phyloP scores from a whole-genome alignment of 1,140 invertebrate genomes.

The Monomorium pharaonis region DNA sequence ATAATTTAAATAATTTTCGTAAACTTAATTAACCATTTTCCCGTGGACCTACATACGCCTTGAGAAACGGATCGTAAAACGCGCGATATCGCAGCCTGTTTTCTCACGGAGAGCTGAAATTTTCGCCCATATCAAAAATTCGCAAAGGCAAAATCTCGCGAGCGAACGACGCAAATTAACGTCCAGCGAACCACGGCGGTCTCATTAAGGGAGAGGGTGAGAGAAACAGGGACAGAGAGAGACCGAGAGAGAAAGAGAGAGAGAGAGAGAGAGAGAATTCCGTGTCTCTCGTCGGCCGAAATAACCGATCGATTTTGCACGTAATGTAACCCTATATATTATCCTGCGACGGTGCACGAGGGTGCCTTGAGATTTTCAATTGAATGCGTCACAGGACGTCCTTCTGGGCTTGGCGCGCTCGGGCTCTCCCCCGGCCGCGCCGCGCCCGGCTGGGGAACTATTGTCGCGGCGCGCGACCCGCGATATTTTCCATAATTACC shows the following conservation, averaged over 20 bases:
- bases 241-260: conserved; percentile 12
- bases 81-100: not conserved
- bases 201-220: conserved; percentile 26
- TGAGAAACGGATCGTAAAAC: not conserved
- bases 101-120: not conserved
- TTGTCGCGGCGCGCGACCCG: conserved; percentile 53
- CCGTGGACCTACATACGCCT: not conserved
- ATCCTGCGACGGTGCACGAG: conserved; percentile 74
- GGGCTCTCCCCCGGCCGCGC: conserved; percentile 73
- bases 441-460: conserved; percentile 38
- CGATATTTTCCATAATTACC: conserved; percentile 72
- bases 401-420: conserved; percentile 78
- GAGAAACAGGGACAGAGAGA: not conserved
- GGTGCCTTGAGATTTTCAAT: conserved; percentile 84
- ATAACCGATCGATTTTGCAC: conserved; percentile 72
- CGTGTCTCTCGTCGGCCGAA: conserved; percentile 59
- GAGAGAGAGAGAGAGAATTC: conserved; percentile 43
- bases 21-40: not conserved
- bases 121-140: conserved; percentile 9
- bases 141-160: conserved; percentile 35
- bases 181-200: conserved; percentile 17
- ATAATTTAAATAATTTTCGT: conserved; percentile 2
- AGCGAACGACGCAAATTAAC: conserved; percentile 34
- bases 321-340: conserved; percentile 75
- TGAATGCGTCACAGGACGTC: conserved; percentile 83